Conservation (phyloP, 2,113 vertebrate genomes). For the Ginglymostoma cirratum region DNA sequence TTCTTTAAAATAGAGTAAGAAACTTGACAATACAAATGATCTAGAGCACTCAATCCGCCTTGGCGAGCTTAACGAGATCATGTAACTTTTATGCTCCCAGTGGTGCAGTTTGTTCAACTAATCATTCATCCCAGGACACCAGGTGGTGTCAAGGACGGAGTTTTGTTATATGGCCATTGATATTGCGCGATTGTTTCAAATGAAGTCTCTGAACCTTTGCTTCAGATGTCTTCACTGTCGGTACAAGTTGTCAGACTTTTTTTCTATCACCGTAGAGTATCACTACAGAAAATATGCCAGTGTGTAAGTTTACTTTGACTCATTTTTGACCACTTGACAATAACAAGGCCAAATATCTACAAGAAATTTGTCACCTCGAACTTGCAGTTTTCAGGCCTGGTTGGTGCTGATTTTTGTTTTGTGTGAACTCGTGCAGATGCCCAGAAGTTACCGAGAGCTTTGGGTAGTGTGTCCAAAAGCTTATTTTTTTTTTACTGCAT, state of each 20-base stretch:
- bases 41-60: not conserved
- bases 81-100: not conserved
- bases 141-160: not conserved
- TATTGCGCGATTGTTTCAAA: not conserved
- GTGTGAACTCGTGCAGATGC: not conserved
- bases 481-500: not conserved
- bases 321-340: not conserved
- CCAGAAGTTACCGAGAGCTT: not conserved
- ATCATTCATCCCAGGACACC: not conserved
- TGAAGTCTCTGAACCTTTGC: not conserved
- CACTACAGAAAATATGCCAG: not conserved
- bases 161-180: not conserved
- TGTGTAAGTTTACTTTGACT: not conserved
- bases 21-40: not conserved
- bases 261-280: not conserved
- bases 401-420: not conserved
- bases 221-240: not conserved
- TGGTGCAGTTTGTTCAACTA: not conserved
- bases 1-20: not conserved
- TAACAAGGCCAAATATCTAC: not conserved
- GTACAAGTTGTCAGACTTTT: not conserved
- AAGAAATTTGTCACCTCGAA: not conserved
- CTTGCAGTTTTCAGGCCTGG: not conserved
- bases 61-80: not conserved
- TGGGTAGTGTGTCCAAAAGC: not conserved